phyloP scores from a whole-genome alignment of 2,888 invertebrate species.

The Pachydiplax longipennis region DNA sequence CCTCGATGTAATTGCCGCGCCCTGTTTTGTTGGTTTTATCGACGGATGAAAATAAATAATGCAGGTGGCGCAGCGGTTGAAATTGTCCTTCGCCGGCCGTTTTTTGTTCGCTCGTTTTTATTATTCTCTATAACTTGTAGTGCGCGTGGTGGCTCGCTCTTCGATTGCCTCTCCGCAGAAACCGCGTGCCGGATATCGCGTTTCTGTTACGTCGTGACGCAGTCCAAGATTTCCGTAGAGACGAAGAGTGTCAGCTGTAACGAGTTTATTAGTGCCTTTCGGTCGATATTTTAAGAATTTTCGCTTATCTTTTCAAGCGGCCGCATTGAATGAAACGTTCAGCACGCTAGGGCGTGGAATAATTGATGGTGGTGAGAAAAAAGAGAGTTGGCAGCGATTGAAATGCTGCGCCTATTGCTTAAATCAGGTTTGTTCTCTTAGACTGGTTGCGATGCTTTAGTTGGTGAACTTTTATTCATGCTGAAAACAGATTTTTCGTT shows the following conservation, averaged over 20 bases:
- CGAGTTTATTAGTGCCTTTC: background rate
- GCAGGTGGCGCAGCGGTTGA: background rate
- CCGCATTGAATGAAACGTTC: background rate
- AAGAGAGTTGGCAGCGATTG: too few species aligned
- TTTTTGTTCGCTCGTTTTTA: background rate
- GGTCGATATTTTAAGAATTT: background rate
- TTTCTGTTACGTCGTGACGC: background rate
- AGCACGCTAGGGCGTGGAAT: too few species aligned
- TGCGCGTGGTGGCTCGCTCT: background rate
- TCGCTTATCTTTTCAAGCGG: background rate
- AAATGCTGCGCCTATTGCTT: too few species aligned
- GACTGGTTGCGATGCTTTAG: too few species aligned
- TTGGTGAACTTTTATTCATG: too few species aligned
- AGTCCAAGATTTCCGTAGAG: background rate
- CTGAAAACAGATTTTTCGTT: too few species aligned
- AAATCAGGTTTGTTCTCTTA: too few species aligned
- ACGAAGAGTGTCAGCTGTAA: background rate
- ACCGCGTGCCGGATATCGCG: background rate
- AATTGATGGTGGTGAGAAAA: too few species aligned
- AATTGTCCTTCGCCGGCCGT: background rate
- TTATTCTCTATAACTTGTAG: background rate
- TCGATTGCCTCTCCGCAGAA: background rate
- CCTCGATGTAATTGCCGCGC: background rate
- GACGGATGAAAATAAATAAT: background rate
- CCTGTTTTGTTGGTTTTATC: background rate